Percentiles rank a stretch among this genome's conserved stretches.
Conservation (phyloP, 2,113 vertebrate genomes). For the Alligator mississippiensis region DNA sequence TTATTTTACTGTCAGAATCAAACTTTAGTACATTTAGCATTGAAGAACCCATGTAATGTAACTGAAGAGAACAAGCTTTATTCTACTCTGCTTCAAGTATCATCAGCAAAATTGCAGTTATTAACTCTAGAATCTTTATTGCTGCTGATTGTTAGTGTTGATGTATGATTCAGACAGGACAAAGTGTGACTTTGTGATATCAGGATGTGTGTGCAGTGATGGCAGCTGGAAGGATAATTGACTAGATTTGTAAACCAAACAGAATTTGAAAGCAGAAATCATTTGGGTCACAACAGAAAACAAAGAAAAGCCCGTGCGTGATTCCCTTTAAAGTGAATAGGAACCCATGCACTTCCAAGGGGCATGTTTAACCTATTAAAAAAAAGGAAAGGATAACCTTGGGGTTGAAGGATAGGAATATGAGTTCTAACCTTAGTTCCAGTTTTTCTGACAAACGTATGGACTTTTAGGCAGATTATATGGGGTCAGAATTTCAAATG, state of each 20-base stretch:
- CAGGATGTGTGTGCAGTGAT: accelerated
- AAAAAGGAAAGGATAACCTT: background rate
- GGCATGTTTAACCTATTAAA: background rate
- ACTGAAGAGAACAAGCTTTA: background rate
- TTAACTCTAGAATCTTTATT: background rate
- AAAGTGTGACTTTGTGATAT: background rate
- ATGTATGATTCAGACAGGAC: background rate
- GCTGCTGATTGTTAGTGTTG: accelerated
- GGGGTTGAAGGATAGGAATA: background rate
- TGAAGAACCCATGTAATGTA: background rate
- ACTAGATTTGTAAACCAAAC: background rate
- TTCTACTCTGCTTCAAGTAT: background rate
- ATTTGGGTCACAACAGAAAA: background rate
- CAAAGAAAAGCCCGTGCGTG: too few species aligned
- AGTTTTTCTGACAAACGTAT: background rate
- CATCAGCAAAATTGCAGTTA: background rate
- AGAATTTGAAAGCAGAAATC: background rate
- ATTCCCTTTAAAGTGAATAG: background rate
- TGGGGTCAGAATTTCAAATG: background rate
- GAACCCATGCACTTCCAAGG: background rate
- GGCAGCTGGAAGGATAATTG: background rate
- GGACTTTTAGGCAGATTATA: background rate
- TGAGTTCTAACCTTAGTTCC: background rate
- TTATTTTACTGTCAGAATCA: background rate
- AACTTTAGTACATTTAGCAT: background rate